phyloP scores from a whole-genome alignment of 2,113 vertebrate species.

The Guaruba guarouba region DNA sequence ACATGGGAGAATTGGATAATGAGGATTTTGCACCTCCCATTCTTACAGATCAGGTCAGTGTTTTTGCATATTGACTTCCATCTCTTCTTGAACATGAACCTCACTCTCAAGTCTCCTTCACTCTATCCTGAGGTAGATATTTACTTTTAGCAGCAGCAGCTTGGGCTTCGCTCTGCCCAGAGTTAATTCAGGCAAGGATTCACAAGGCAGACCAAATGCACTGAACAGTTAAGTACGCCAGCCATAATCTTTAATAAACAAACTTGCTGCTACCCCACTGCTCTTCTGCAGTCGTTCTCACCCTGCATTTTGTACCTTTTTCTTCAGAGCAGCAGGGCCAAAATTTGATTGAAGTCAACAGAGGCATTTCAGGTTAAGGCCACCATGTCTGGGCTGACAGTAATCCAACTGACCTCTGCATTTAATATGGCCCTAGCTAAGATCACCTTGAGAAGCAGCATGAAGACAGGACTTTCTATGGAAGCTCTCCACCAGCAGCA shows the following conservation, averaged over 20 bases:
- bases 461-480: background rate
- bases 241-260: background rate
- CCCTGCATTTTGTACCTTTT: background rate
- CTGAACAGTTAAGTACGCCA: background rate
- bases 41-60: background rate
- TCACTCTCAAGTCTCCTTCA: background rate
- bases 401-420: background rate
- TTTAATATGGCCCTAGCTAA: background rate
- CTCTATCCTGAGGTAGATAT: background rate
- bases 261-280: background rate
- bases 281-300: background rate
- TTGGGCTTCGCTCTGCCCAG: background rate
- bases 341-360: background rate
- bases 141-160: background rate
- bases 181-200: background rate
- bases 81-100: background rate
- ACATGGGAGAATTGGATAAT: background rate
- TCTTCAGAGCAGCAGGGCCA: background rate
- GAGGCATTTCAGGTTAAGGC: background rate
- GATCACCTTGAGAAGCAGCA: background rate
- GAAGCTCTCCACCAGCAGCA: background rate
- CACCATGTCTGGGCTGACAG: background rate
- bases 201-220: background rate
- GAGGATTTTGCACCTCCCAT: background rate
- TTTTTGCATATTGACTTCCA: background rate